Evolutionary conservation across 2,797 vertebrate genomes (phyloP).

Genomic region (Pseudochirops corinnae): DNA sequence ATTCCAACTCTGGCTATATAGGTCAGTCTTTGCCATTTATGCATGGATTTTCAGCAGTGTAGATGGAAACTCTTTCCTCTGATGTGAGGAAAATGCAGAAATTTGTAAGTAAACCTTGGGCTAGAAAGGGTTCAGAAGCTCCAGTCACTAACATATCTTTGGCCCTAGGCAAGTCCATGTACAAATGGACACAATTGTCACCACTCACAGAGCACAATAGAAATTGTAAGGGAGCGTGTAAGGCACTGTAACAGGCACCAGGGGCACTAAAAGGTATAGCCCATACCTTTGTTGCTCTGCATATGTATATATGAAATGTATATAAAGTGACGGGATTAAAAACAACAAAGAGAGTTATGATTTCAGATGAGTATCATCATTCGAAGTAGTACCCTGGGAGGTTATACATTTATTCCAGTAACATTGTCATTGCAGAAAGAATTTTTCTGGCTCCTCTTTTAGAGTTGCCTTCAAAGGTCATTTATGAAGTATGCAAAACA

Average conservation of each 20-base stretch:
- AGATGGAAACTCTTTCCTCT: neutral
- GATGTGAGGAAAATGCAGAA: neutral
- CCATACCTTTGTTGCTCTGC: too few species aligned
- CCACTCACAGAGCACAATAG: too few species aligned
- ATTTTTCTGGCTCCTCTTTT: neutral
- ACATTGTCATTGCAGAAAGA: neutral
- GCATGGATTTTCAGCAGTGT: neutral
- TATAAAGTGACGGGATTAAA: too few species aligned
- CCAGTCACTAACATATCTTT: neutral
- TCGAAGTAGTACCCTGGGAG: neutral
- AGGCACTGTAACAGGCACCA: neutral
- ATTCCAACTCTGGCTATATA: neutral
- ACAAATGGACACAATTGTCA: neutral
- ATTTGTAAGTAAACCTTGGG: neutral
- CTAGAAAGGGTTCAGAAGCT: neutral
- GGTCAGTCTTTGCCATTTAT: neutral
- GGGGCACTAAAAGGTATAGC: neutral
- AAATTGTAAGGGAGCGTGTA: too few species aligned
- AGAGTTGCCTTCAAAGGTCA: neutral
- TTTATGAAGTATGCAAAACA: neutral
- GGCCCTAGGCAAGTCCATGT: neutral
- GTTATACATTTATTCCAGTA: neutral
- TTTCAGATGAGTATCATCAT: neutral
- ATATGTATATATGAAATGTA: too few species aligned
- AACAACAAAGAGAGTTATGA: neutral